Percentiles rank a stretch among this genome's conserved stretches.
Evolutionary conservation across 2,888 invertebrate genomes (phyloP).

Genomic region (Glaucopsyche alexis): DNA sequence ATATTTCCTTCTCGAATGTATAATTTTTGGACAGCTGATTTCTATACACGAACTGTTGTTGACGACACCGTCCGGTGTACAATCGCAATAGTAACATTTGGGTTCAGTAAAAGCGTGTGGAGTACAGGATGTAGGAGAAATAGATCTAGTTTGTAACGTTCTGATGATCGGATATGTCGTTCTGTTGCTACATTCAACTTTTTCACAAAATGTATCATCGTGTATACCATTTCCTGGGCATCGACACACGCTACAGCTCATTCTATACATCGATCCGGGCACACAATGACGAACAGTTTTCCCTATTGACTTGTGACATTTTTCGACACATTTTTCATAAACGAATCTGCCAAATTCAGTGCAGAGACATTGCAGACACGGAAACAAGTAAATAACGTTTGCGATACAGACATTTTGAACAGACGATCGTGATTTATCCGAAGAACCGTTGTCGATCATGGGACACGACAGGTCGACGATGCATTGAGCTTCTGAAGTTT

Average conservation of each 20-base stretch:
- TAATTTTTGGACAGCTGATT: slow-evolving; percentile 53
- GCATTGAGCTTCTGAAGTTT: slow-evolving; percentile 59
- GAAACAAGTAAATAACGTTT: slow-evolving; percentile 65
- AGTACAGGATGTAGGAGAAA: slow-evolving; percentile 47
- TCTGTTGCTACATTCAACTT: slow-evolving; percentile 44
- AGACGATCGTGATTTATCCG: slow-evolving; percentile 36
- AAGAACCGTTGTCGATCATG: slow-evolving; percentile 39
- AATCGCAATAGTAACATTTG: slow-evolving; percentile 64
- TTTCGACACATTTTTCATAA: slow-evolving; percentile 58
- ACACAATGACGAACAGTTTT: slow-evolving; percentile 47
- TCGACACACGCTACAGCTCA: slow-evolving; percentile 58
- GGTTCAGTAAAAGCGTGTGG: slow-evolving; percentile 56
- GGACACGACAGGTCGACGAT: slow-evolving; percentile 58
- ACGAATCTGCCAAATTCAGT: slow-evolving; percentile 58
- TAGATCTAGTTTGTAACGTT: slow-evolving; percentile 44
- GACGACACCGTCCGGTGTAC: slow-evolving; percentile 50
- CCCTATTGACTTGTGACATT: slow-evolving; percentile 46
- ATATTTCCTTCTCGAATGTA: slow-evolving; percentile 45
- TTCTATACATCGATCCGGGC: slow-evolving; percentile 56
- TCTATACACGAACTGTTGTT: slow-evolving; percentile 59
- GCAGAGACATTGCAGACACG: slow-evolving; percentile 64
- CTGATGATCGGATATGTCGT: slow-evolving; percentile 41
- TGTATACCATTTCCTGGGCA: slow-evolving; percentile 56
- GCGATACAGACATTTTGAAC: slow-evolving; percentile 60
- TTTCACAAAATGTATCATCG: slow-evolving; percentile 52